A percentile compares a stretch with the other conserved stretches of the same genome.
Evolutionary conservation across 2,888 invertebrate genomes (phyloP).

Genomic region (Fissipunctia ypsillon): DNA sequence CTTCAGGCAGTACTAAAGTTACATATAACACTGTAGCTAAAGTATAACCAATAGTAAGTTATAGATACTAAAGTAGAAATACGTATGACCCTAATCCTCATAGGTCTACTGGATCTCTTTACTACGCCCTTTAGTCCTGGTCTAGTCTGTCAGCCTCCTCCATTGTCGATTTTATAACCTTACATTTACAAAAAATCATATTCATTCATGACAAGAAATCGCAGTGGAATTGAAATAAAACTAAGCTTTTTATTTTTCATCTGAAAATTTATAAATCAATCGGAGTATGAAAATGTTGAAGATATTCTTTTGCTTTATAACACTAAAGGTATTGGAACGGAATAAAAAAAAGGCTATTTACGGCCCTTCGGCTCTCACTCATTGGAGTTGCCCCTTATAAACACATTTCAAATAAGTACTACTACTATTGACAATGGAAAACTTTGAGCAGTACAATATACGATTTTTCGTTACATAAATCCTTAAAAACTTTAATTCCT

Average conservation of each 20-base stretch:
- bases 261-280: neutral
- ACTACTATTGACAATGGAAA: neutral
- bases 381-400: neutral
- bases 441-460: neutral
- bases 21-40: neutral
- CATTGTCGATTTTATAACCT: neutral
- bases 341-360: neutral
- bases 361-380: neutral
- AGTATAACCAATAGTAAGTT: slow-evolving; percentile 3
- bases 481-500: neutral
- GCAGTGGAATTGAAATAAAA: neutral
- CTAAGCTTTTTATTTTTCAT: neutral
- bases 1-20: neutral
- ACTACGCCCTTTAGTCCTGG: slow-evolving; percentile 10
- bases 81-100: slow-evolving; percentile 12
- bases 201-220: neutral
- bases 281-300: neutral
- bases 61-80: slow-evolving; percentile 18
- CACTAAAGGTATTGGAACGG: slow-evolving; percentile 3
- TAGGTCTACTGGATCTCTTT: slow-evolving; percentile 16
- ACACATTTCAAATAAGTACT: neutral
- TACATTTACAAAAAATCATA: neutral
- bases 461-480: neutral
- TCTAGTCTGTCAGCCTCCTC: slow-evolving; percentile 3
- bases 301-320: neutral